These are phyloP conservation scores for Onchidella celtica DNA, from an alignment of 2,888 invertebrate species.

Conservation along the genomic window DNA sequence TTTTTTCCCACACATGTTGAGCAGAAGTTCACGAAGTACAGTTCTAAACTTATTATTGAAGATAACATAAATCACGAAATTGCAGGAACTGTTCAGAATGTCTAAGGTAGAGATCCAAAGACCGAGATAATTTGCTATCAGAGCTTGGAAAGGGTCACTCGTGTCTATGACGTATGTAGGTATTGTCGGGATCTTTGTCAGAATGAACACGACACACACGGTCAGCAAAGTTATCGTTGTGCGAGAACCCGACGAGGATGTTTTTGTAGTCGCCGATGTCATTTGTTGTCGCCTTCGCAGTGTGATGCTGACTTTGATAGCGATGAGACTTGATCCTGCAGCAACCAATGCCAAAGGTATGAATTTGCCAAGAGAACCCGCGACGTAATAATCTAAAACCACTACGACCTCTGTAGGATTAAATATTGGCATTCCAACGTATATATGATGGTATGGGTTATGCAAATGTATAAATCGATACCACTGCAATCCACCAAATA, in stretches of 20 bases:
- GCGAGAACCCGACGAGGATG: not conserved
- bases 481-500: not conserved
- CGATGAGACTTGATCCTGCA: not conserved
- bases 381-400: not conserved
- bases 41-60: conserved; percentile 11
- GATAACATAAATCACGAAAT: conserved; percentile 20
- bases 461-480: not conserved
- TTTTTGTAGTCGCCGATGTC: conserved; percentile 3
- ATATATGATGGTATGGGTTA: too few relatives aligned
- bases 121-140: not conserved
- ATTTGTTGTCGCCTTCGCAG: not conserved
- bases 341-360: conserved; percentile 6
- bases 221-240: conserved; percentile 7
- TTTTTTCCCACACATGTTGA: too few relatives aligned
- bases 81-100: conserved; percentile 6
- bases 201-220: not conserved
- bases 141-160: not conserved
- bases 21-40: not conserved
- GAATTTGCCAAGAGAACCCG: not conserved
- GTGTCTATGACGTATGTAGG: not conserved
- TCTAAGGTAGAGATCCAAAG: not conserved
- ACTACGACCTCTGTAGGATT: not conserved
- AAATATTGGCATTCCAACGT: not conserved
- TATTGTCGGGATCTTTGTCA: not conserved
- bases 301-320: not conserved